Evolutionary conservation across 2,888 invertebrate genomes (phyloP).

Genomic region (Megamerina dolium): DNA sequence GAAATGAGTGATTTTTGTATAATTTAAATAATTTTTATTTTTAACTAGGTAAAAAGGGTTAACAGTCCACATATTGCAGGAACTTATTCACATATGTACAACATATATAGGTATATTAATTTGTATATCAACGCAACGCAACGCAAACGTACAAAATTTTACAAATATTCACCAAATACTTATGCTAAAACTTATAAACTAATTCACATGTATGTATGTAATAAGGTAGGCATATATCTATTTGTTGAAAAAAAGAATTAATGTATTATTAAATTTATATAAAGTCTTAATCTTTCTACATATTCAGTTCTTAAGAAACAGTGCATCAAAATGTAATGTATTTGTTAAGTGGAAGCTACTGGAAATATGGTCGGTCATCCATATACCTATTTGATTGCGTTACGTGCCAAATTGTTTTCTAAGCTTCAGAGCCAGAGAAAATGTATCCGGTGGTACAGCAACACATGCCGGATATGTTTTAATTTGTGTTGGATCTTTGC

Average conservation of each 20-base stretch:
- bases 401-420: no score
- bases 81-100: background rate
- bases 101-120: background rate
- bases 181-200: background rate
- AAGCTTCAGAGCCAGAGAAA: conserved; percentile 55
- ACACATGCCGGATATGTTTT: conserved; percentile 63
- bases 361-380: no score
- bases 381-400: no score
- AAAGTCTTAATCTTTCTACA: no score
- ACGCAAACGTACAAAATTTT: background rate
- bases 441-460: conserved; percentile 69
- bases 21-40: no score
- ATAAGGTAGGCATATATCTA: background rate
- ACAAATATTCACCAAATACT: background rate
- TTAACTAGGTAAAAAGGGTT: background rate
- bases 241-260: no score
- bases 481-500: conserved; percentile 53
- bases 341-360: no score
- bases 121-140: background rate
- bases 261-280: no score
- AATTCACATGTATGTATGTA: background rate
- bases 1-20: no score
- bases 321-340: no score
- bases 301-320: no score
- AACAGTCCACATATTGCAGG: background rate